These are phyloP conservation scores for Spea multiplicata DNA, from an alignment of 2,113 vertebrate species.

Conservation along the genomic window DNA sequence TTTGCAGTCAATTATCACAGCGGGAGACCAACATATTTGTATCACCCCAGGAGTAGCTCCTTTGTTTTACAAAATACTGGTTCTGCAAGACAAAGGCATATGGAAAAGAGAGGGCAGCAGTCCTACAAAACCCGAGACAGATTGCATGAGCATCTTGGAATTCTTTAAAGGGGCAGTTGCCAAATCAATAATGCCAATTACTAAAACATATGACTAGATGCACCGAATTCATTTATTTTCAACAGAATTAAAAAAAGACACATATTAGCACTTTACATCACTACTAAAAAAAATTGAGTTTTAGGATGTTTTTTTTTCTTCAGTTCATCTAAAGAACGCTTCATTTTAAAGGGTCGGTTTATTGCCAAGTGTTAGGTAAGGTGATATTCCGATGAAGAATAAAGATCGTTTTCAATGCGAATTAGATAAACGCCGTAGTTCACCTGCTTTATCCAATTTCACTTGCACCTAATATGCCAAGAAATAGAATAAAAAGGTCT, in stretches of 20 bases:
- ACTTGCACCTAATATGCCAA: constrained; percentile 4
- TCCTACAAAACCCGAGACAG: background rate
- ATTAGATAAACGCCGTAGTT: constrained; percentile 4
- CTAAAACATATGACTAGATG: constrained; percentile 5
- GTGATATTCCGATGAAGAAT: background rate
- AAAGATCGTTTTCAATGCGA: background rate
- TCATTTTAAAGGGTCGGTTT: background rate
- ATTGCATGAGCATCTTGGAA: constrained; percentile 11
- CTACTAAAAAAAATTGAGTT: background rate
- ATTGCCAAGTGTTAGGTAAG: constrained; percentile 24
- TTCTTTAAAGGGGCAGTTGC: constrained; percentile 9
- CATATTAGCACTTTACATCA: background rate
- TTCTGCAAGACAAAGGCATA: constrained; percentile 12
- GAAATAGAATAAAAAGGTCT: constrained; percentile 19
- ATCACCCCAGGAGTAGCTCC: constrained; percentile 17
- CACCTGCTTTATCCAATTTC: constrained; percentile 7
- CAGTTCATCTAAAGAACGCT: constrained; percentile 9
- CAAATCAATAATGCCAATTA: constrained; percentile 37
- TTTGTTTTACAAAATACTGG: constrained; percentile 35
- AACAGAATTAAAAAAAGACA: constrained; percentile 4
- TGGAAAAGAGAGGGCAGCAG: constrained; percentile 1
- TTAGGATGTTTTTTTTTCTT: background rate
- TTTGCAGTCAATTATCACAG: constrained; percentile 40
- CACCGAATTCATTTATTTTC: constrained; percentile 14
- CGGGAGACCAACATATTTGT: constrained; percentile 3